Conservation (phyloP, 2,888 invertebrate species). For the Schizaphis graminum region DNA sequence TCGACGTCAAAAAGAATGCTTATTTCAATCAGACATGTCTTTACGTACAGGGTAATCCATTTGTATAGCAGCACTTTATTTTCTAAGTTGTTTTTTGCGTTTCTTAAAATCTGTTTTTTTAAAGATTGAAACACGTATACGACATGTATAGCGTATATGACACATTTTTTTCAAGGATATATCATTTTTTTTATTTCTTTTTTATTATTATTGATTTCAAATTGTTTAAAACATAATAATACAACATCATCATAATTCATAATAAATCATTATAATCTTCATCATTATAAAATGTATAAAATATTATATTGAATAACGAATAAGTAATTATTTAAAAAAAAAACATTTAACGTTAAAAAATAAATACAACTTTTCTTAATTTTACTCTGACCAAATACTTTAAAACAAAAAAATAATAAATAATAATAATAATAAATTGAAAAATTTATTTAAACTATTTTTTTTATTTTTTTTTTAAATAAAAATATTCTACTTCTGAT, state of each 20-base stretch:
- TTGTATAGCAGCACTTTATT: neutral
- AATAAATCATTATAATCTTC: too few relatives aligned
- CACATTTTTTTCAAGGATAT: neutral
- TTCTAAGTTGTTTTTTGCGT: neutral
- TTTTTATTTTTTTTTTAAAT: too few relatives aligned
- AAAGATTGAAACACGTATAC: neutral
- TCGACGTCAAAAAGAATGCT: neutral
- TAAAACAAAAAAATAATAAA: neutral
- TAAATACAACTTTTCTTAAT: neutral
- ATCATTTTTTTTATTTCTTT: neutral
- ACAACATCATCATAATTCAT: neutral
- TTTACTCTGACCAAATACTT: neutral
- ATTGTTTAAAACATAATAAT: neutral
- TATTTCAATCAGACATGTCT: neutral
- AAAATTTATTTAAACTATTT: too few relatives aligned
- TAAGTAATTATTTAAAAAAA: neutral
- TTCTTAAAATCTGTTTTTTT: neutral
- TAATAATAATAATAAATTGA: too few relatives aligned
- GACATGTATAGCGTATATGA: neutral
- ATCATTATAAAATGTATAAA: neutral
- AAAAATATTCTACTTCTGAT: neutral
- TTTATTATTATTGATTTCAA: neutral
- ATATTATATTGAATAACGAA: too few relatives aligned
- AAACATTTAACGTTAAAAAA: neutral
- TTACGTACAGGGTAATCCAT: neutral